phyloP scores from a whole-genome alignment of 2,797 vertebrate species.

The Leptodactylus fallax region DNA sequence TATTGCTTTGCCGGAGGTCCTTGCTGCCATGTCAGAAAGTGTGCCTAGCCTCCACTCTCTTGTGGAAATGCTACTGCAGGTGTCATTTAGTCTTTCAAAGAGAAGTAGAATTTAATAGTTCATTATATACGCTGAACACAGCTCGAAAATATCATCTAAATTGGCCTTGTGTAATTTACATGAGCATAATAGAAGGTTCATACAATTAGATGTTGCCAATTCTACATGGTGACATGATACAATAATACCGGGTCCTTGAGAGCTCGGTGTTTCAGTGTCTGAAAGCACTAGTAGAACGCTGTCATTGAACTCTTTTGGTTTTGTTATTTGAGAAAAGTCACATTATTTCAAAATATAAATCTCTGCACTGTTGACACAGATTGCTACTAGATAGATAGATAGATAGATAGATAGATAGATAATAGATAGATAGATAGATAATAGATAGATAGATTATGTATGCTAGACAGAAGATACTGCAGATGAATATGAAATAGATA shows the following conservation, averaged over 20 bases:
- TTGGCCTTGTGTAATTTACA: slow-evolving; percentile 8
- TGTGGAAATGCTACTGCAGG: not conserved
- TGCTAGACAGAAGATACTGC: too few species aligned
- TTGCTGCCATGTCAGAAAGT: not conserved
- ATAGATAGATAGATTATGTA: too few species aligned
- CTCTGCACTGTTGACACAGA: too few species aligned
- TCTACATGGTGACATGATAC: not conserved
- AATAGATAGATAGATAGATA: too few species aligned
- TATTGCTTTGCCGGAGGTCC: slow-evolving; percentile 11
- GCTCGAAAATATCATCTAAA: not conserved
- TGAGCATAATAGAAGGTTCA: not conserved
- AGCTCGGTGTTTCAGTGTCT: not conserved
- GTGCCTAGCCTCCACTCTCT: not conserved
- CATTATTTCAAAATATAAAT: too few species aligned
- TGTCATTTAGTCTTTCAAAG: slow-evolving; percentile 28
- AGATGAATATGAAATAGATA: too few species aligned
- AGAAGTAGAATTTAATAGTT: slow-evolving; percentile 13
- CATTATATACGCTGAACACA: not conserved
- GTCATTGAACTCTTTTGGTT: not conserved
- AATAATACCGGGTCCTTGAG: not conserved
- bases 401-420: too few species aligned
- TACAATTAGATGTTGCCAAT: not conserved
- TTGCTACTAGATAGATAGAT: too few species aligned
- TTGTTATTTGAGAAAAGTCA: too few species aligned
- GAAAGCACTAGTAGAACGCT: too few species aligned